Evolutionary conservation across 2,888 invertebrate genomes (phyloP), one percentile per base, ranked within the genome.

Genomic region (Gibbula magus): DNA sequence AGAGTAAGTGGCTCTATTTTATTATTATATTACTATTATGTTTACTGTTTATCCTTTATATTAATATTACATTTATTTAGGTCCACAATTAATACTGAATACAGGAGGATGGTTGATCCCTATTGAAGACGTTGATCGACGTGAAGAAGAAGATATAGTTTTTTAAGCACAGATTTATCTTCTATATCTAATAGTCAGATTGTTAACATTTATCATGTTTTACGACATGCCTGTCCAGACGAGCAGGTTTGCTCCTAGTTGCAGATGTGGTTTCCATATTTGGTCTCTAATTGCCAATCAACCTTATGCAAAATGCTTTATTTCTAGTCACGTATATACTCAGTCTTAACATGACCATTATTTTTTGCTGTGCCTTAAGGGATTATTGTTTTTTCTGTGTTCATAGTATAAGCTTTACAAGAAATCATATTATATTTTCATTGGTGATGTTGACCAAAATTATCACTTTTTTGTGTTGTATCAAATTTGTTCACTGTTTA

Each of bases 281-380:
- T 76, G 78, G 80, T 75, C 78, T 82, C 78, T 53, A 75, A 53
- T 82, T 77, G 78, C 70, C 82, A 70, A 76, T 83, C 76, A 80
- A 83, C 79, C 77, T 75, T 82, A 81, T 81, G 81, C 81, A 81
- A 80, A 74, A 78, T 80, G 80, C 80, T 79, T 81, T 83, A 79
- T 83, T 80, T 83, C 85, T 85, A 85, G 85, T 85, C 85, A 82
- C 86, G 45, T 45, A 88, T 86, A 86, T 88, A 88, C 88, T 89
- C 88, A 87, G 83, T 86, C 81, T 79, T 87, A 87, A 88, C 88
- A 89, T 88, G 88, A 88, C 89, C 85, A 86, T 83, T 86, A 84
- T 87, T 87, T 86, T 87, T 73, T 66, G 89, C 90, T 88, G 90
- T 90, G 90, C 90, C 90, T 90, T 90, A 90, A 86, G 85, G 84